Base-by-base conservation (phyloP, 2,797 vertebrate genomes). In the Podargus strigoides region DNA sequence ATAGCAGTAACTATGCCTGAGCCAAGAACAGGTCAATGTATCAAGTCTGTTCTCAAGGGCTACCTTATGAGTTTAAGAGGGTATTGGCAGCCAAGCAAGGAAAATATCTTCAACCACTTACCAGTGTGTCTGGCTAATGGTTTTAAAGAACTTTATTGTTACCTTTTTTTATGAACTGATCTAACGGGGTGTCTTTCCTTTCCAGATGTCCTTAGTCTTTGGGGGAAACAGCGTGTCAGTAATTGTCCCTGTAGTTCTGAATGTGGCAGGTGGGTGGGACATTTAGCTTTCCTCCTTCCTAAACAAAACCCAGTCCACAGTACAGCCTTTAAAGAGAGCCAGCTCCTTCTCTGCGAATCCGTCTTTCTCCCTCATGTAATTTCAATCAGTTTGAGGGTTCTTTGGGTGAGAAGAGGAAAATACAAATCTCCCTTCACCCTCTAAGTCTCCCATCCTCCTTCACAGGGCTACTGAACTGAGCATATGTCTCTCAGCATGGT, bases 401-500 rank as follows among this genome's bases (percentile, higher is more conserved):
- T 75, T 53, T 55, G 16, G 7, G 12, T 39, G 68, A 67, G 69
- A 94, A 63, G 21, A 78, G 21, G 42, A 91, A 85, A 84, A 68
- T 12, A 47, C 36, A 80, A 93, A 72, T 80, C 8, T 80, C 41
- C 79, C 74, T 52, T 85, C 58, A 64, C 34, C 46, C 23, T 64
- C 41, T 46, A 55, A 46, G 32, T 81, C 76, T 91, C 47, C 58
- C 39, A 55, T 49, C 28, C 50, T 82, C 41, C 59, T 82, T 89
- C 79, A 84, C 18, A n/a, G 32, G 39, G 42, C 60, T 84, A 88
- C 79, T n/a, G 69, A 91, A 63, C 24, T 69, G 30, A 93, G 49
- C 92, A 86, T 87, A 83, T 81, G 91, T 70, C 47, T 66, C 73
- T 56, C 62, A 86, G 85, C 47, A 67, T 59, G 63, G 49, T 66